Evolutionary conservation across 2,888 invertebrate genomes (phyloP), one percentile per base, ranked within the genome.

Genomic region (Troilus luridus): DNA sequence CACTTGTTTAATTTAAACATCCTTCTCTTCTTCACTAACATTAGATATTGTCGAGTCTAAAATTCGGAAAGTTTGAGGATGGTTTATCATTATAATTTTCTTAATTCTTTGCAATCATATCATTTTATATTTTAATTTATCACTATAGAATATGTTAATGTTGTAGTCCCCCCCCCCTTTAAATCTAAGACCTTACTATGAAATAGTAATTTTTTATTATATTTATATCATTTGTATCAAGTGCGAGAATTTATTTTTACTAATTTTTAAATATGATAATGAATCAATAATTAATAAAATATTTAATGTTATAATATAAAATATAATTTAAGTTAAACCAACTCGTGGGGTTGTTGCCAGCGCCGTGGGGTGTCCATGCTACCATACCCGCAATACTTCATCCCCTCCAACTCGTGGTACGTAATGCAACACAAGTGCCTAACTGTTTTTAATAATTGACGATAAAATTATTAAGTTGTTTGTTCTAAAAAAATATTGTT

Each of bases 361-460:
- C 85, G 85, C 85, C 85, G 19, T 85, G 85, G 85, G 85, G 85
- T 85, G 56, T 1, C 56, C 54, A 56, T 85, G 7, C 85, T n/a
- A 85, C 85, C 85, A 85, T 85, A 85, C 85, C 85, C 85, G 85
- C 85, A 85, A 85, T 41, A 85, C 85, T 85, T 58, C 85, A 85
- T 56, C 85, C 81, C 85, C 54, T 24, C 72, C 24, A 77, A n/a
- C 64, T 64, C 64, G 14, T 72, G 9, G 67, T 24, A 67, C 72
- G 17, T 77, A 14, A 41, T 41, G 72, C 9, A 24, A n/a, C 0
- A 10, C 8, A 12, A 67, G 64, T 67, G 9, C 11, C 1, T n/a
- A 67, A n/a, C 41, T 41, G 41, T 41, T 41, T 41, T 41, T 59
- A 10, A 59, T 59, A 0, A 14, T 59, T 59, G 10, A 6, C 10